These are phyloP conservation scores for Pterophyllum scalare DNA, from an alignment of 2,113 vertebrate species.

Conservation along the genomic window DNA sequence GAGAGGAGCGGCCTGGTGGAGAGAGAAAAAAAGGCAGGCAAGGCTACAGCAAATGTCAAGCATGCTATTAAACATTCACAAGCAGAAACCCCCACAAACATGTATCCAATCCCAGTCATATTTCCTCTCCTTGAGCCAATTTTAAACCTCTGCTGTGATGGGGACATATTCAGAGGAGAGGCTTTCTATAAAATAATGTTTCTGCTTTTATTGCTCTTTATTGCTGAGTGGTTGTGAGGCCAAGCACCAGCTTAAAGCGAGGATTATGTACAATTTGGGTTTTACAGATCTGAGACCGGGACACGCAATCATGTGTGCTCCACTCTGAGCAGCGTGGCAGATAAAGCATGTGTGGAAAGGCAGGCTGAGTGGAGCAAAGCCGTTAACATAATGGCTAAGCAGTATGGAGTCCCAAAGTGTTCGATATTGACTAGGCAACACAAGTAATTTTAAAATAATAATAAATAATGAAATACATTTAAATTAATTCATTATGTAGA, in stretches of 20 bases:
- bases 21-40: neutral
- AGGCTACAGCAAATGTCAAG: neutral
- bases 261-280: conserved; percentile 24
- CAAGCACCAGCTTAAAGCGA: conserved; percentile 29
- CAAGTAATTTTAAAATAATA: neutral
- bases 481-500: neutral
- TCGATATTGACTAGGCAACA: neutral
- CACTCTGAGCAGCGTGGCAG: conserved; percentile 13
- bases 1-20: conserved; percentile 91
- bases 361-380: conserved; percentile 26
- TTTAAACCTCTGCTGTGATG: neutral
- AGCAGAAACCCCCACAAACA: conserved; percentile 19
- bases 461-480: neutral
- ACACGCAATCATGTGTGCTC: conserved; percentile 1
- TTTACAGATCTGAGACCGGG: conserved; percentile 15
- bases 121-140: neutral
- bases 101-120: neutral
- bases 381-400: conserved; percentile 20
- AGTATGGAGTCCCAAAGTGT: conserved; percentile 16
- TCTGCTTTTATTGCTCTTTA: conserved; percentile 12
- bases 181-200: neutral
- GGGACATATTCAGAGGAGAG: neutral
- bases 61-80: conserved; percentile 1
- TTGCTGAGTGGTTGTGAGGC: neutral
- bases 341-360: conserved; percentile 18